Evolutionary conservation across 2,888 invertebrate species (phyloP), one percentile per base, ranked within the genome.

Genomic region (Timema cristinae): DNA sequence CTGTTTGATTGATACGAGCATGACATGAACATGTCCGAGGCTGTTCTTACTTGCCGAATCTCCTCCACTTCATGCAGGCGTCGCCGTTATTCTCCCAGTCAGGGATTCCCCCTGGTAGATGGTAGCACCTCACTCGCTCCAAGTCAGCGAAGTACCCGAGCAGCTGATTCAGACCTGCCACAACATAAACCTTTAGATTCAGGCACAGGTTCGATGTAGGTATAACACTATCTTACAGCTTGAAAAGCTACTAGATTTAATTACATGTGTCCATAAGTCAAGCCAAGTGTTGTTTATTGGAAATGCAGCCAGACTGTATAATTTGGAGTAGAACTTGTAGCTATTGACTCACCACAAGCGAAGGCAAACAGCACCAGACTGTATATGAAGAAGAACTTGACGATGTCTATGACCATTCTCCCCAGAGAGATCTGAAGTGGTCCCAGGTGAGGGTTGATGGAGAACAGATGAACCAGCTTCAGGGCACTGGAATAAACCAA

Each of bases 71-170:
- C 85, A 90, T 89, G 79, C 94, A 94, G 8, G 94, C 86, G 77
- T 93, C 92, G 0, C 88, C 88, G 61, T 89, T 86, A 54, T 89
- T 87, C 48, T 88, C 90, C 91, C 93, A 94, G 78, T 93, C 91
- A 0, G 94, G 89, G 63, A 88, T 82, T 9, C 89, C 91, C 47
- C 88, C 89, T 0, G 90, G 89, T 54, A 90, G 81, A 8, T 87
- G 87, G 81, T 90, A 94, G 80, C 94, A 94, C 80, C 92, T 93
- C 70, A 88, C 84, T 79, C 90, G 89, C 81, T 94, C 94, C 81
- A 95, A 82, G 75, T 94, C 92, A 50, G 94, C 94, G 81, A 94
- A 95, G 81, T 95, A 95, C 97, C 98, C 98, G 70, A 98, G 87
- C 69, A 88, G 79, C 66, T 75, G 75, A 67, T 75, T 92, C 73